Base-by-base conservation (phyloP, 1,140 invertebrate species). In the Lepidurus couesii region DNA sequence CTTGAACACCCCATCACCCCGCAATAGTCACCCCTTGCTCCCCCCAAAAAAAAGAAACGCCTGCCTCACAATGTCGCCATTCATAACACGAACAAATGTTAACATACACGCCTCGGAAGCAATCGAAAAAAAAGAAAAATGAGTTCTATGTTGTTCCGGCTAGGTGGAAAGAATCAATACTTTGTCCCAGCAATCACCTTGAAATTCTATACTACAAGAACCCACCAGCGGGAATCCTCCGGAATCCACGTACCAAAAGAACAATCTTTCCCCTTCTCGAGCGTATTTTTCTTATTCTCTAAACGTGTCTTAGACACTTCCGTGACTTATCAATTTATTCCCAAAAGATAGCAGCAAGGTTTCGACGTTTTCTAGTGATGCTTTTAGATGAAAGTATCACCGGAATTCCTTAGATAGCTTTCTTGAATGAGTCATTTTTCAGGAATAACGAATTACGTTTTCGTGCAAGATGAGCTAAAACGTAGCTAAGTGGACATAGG, bases 1-100 rank as follows among this genome's bases (percentile, higher is more conserved):
- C 53, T 65, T 65, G 9, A 65, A 65, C 5, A 65, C 53, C 53
- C 53, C 8, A 65, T n/a, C 21, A 7, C 53, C 21, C 13, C n/a
- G 7, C 16, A 65, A 21, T 16, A n/a, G 13, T 7, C 47, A n/a
- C 47, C 47, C 47, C 47, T 13, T 65, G 47, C 13, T 13, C 45
- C 16, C 10, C 53, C 16, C 53, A 1, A 21, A 13, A 47, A 65
- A 65, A 65, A 21, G n/a, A 21, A 65, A 65, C 13, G 13, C 47
- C 13, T 21, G 6, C 13, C 6, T 65, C 16, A 65, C 8, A 65
- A 65, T 7, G 53, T 65, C 21, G 4, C 53, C 53, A 65, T 65
- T 65, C 53, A 65, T 65, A 65, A 65, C 47, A 65, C 11, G 47
- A 16, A 65, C 53, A 65, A 65, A 65, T 65, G 53, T 65, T 65